These are phyloP conservation scores for Chaetodon trifasciatus DNA, from an alignment of 2,797 vertebrate genomes.

Conservation along the genomic window DNA sequence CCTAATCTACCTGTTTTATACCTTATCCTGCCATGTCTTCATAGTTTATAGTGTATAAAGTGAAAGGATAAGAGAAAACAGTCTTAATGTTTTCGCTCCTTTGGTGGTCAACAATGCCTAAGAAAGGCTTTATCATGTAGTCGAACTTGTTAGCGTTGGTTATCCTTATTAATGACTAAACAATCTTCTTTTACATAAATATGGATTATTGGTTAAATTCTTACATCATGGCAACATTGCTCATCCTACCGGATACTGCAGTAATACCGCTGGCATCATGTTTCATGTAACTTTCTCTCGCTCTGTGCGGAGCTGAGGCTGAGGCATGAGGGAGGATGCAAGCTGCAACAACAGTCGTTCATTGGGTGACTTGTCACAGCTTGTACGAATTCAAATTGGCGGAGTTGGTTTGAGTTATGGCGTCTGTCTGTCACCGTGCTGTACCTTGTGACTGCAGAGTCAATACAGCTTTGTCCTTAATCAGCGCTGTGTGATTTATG, in stretches of 20 bases:
- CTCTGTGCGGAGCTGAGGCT: constrained; percentile 15
- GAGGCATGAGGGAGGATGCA: not conserved
- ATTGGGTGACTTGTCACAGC: constrained; percentile 40
- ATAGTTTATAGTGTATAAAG: not conserved
- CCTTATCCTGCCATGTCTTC: not conserved
- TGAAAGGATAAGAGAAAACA: not conserved
- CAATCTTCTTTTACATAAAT: not conserved
- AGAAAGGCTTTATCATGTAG: not conserved
- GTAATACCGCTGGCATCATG: not conserved
- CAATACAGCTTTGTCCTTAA: constrained; percentile 21
- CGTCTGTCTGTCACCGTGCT: constrained; percentile 6
- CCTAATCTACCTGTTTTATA: not conserved
- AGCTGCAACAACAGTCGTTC: constrained; percentile 15
- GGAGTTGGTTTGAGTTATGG: constrained; percentile 21
- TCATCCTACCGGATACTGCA: not conserved
- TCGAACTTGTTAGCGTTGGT: not conserved
- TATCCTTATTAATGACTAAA: not conserved
- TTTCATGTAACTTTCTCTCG: constrained; percentile 28
- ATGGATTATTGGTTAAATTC: not conserved
- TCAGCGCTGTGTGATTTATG: constrained; percentile 32
- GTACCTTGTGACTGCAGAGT: constrained; percentile 49
- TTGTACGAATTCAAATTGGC: constrained; percentile 32
- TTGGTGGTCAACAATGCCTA: not conserved
- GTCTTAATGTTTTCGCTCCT: not conserved
- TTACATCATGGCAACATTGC: not conserved